Base-by-base conservation (phyloP, 2,797 vertebrate species). In the Craterocephalus amniculus region DNA sequence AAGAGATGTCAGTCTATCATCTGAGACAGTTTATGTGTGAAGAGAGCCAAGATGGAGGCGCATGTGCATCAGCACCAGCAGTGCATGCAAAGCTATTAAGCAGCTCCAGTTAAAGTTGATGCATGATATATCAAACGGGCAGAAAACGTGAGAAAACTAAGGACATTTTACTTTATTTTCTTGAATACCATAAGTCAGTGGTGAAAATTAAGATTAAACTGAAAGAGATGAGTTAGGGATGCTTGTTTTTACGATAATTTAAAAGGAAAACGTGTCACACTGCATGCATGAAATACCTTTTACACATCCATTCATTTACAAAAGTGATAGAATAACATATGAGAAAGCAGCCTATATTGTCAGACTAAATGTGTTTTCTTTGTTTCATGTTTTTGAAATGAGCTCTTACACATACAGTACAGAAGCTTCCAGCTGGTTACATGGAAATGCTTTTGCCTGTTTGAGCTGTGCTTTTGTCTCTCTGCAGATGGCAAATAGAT, bases 401-500 rank as follows among this genome's bases (percentile, higher is more conserved):
- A 74, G 31, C 16, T 4, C 1, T 56, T 76, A 76, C 26, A 58
- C 40, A 34, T 31, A 18, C 52, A 58, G 31, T 54, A 40, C 31
- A 40, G 12, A 11, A 49, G 34, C 48, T 57, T 40, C 31, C 24
- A 68, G 36, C 72, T 65, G 67, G 60, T 72, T 54, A 70, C 35
- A 66, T 67, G 52, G 49, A 65, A 58, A 74, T 43, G 61, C 54
- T 61, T 57, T 72, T 55, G 61, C 74, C 58, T 40, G 67, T 82
- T 80, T 80, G 79, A 67, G 29, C 74, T 62, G 56, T 36, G 43
- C 58, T 73, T 81, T 59, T 59, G 13, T 35, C 71, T 79, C 57
- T 67, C 40, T 76, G 65, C 61, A 72, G 72, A 85, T 74, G 74
- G 67, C 49, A 22, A 74, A 80, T 67, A 60, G 82, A 80, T 87